These are phyloP conservation scores for Myripristis murdjan DNA, from an alignment of 2,797 vertebrate genomes.

Conservation along the genomic window DNA sequence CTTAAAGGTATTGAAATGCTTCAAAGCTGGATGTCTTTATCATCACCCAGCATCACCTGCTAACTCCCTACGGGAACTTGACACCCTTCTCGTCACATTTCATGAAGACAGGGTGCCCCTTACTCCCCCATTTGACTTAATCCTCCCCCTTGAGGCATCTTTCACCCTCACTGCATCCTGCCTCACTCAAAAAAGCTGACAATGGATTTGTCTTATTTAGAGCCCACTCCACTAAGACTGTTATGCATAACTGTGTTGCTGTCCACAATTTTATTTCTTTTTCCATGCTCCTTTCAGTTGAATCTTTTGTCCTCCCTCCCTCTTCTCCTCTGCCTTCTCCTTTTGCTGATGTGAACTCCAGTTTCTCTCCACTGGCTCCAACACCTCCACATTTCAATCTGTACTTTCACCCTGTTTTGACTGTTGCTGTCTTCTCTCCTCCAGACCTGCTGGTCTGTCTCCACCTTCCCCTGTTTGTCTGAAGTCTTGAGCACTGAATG, in stretches of 20 bases:
- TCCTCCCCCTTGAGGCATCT: no score
- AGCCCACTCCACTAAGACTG: no score
- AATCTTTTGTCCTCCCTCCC: no score
- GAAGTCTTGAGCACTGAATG: constrained; percentile 9
- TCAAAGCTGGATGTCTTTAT: no score
- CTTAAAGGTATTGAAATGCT: no score
- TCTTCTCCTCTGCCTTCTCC: constrained; percentile 16
- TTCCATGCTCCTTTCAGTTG: no score
- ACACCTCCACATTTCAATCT: constrained; percentile 12
- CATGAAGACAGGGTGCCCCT: no score
- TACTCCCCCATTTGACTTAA: no score
- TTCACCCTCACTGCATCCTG: neutral
- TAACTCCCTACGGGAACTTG: neutral
- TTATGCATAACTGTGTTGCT: no score
- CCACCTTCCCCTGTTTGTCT: constrained; percentile 25
- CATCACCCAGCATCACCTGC: neutral
- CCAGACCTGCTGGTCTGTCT: constrained; percentile 31
- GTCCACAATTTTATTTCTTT: neutral
- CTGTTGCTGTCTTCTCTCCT: constrained; percentile 8
- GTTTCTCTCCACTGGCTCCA: constrained; percentile 5
- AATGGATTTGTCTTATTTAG: no score
- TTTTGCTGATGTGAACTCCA: neutral
- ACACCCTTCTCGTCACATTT: no score
- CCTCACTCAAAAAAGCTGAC: no score
- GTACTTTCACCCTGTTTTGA: constrained; percentile 26